Evolutionary conservation across 2,797 vertebrate species (phyloP).

Genomic region (Myioborus melanocephalus): DNA sequence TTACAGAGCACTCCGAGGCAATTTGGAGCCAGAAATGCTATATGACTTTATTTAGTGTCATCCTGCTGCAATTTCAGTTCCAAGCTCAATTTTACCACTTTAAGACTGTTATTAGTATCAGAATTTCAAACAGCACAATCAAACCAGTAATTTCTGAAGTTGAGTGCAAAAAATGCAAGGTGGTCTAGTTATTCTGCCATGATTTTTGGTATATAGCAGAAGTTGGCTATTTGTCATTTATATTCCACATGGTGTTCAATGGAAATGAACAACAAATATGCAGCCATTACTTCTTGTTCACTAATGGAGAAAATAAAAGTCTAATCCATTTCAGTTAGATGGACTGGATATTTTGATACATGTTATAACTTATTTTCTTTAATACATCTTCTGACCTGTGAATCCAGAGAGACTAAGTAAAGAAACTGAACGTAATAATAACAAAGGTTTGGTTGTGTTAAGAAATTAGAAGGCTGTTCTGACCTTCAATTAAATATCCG

Average conservation of each 20-base stretch:
- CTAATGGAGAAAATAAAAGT: neutral
- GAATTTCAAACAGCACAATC: neutral
- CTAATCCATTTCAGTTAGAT: neutral
- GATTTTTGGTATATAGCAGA: neutral
- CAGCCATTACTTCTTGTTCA: neutral
- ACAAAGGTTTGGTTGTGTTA: neutral
- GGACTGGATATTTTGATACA: neutral
- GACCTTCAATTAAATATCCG: neutral
- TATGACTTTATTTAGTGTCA: neutral
- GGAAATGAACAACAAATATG: neutral
- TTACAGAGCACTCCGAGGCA: neutral
- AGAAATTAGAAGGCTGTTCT: neutral
- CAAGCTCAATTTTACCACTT: neutral
- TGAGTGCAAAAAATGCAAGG: neutral
- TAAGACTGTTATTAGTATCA: neutral
- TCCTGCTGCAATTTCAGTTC: neutral
- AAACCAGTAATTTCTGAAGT: neutral
- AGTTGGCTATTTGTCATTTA: neutral
- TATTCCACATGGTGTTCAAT: neutral
- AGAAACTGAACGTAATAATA: neutral
- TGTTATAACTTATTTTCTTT: neutral
- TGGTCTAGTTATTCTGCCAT: neutral
- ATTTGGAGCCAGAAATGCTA: neutral
- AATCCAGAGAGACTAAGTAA: neutral
- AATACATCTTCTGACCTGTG: neutral